Conservation (phyloP, 2,797 vertebrate species). For the Sebastes diploproa region DNA sequence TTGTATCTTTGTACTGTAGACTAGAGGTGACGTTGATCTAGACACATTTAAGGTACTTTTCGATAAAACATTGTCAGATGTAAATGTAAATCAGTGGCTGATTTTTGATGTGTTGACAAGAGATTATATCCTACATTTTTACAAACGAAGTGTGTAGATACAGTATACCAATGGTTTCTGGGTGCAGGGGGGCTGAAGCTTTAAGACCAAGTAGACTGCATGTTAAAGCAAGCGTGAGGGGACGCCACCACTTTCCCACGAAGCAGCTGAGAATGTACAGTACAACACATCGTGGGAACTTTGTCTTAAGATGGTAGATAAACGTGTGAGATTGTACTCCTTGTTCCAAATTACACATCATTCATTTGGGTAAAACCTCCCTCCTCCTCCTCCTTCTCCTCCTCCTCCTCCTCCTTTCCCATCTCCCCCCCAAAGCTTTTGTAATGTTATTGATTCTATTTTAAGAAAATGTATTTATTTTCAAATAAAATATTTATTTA, state of each 20-base stretch:
- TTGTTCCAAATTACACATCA: conserved; percentile 69
- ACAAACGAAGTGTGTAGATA: conserved; percentile 64
- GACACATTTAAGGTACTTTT: conserved; percentile 72
- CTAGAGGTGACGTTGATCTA: conserved; percentile 73
- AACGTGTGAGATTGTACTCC: conserved; percentile 77
- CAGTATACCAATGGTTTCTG: conserved; percentile 30
- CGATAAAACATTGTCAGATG: conserved; percentile 58
- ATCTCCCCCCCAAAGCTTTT: conserved; percentile 78
- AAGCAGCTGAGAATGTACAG: conserved; percentile 75
- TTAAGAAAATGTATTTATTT: conserved; percentile 89
- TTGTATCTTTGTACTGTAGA: conserved; percentile 78
- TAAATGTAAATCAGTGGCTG: conserved; percentile 74
- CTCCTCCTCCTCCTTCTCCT: background rate
- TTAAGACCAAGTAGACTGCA: conserved; percentile 69
- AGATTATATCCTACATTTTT: conserved; percentile 64
- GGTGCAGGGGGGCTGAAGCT: conserved; percentile 63
- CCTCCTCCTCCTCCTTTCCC: conserved; percentile 15
- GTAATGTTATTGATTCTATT: conserved; percentile 87
- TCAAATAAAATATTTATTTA: conserved; percentile 91
- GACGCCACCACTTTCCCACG: conserved; percentile 57
- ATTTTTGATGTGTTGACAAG: conserved; percentile 69
- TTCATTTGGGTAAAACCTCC: conserved; percentile 65
- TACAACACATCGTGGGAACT: conserved; percentile 60
- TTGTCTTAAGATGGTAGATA: conserved; percentile 68
- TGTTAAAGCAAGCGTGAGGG: conserved; percentile 50